Evolutionary conservation across 1,140 invertebrate genomes (phyloP).

Genomic region (Aphaenogaster floridana): DNA sequence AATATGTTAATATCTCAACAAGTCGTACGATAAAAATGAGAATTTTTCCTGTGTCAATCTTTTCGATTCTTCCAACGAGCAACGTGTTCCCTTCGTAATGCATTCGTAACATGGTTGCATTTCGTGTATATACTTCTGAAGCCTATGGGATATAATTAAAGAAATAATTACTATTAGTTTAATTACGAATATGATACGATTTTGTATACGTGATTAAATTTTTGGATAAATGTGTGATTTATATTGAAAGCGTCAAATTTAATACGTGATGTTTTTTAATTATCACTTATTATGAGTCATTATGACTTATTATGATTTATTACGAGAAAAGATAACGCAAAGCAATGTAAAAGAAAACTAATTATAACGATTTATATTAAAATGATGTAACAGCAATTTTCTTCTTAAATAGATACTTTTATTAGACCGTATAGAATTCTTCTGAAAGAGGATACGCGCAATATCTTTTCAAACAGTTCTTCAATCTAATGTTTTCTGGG

Average conservation of each 20-base stretch:
- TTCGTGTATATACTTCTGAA: neutral
- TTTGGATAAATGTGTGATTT: neutral
- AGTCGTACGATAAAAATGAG: neutral
- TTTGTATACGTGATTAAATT: neutral
- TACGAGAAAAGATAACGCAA: neutral
- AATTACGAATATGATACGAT: neutral
- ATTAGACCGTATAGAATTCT: neutral
- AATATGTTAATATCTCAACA: conserved; percentile 49
- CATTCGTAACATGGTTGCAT: neutral
- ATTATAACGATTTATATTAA: neutral
- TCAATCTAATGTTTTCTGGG: neutral
- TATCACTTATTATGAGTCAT: neutral
- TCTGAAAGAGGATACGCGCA: neutral
- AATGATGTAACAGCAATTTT: neutral
- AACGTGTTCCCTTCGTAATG: neutral
- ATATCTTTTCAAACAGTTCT: neutral
- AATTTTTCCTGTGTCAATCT: neutral
- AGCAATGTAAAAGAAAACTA: neutral
- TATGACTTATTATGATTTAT: neutral
- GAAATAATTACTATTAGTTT: neutral
- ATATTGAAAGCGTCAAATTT: neutral
- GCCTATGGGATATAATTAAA: neutral
- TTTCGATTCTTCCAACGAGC: neutral
- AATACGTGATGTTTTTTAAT: neutral
- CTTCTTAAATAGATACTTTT: neutral